Evolutionary conservation across 2,797 vertebrate species (phyloP).

Genomic region (Dryobates pubescens): DNA sequence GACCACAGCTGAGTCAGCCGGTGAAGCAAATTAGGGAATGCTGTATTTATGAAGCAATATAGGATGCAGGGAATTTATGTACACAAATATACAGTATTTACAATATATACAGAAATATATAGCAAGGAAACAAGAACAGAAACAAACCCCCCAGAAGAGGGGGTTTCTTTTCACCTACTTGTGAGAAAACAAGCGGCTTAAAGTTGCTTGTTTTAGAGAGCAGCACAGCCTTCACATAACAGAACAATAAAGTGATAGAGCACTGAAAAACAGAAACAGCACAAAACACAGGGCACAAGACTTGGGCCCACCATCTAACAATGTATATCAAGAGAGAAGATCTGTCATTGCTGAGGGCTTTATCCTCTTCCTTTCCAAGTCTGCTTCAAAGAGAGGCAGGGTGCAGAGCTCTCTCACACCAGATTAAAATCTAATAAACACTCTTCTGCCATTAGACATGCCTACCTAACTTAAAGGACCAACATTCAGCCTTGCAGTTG

Average conservation of each 20-base stretch:
- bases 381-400: neutral
- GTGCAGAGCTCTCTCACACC: neutral
- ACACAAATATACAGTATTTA: too few relatives aligned
- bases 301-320: too few relatives aligned
- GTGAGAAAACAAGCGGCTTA: rapidly evolving
- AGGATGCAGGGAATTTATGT: too few relatives aligned
- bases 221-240: rapidly evolving
- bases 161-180: neutral
- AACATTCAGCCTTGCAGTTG: neutral
- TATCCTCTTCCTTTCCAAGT: neutral
- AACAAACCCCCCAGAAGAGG: too few relatives aligned
- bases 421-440: neutral
- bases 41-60: too few relatives aligned
- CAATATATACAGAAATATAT: too few relatives aligned
- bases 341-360: neutral
- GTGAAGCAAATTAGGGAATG: too few relatives aligned
- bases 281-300: neutral
- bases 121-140: too few relatives aligned
- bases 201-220: neutral
- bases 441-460: neutral
- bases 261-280: neutral
- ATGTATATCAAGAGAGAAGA: neutral
- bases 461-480: neutral
- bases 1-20: too few relatives aligned
- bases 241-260: neutral